Evolutionary conservation across 1,140 invertebrate genomes (phyloP).

Genomic region (Drosophila ananassae): DNA sequence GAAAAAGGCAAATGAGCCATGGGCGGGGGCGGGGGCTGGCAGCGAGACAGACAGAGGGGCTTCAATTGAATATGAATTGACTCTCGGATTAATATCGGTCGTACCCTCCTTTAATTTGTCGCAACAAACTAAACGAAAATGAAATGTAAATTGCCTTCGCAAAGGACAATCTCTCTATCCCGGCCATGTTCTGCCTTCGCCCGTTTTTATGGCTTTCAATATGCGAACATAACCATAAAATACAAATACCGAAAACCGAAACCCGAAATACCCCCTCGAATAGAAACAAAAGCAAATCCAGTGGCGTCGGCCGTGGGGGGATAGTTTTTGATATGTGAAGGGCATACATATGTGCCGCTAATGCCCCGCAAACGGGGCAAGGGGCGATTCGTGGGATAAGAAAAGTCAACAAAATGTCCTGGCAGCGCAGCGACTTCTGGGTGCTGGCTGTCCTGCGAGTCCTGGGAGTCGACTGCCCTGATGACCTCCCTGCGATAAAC

Average conservation of each 20-base stretch:
- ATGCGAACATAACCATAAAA: slow-evolving; percentile 62
- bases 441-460: background rate
- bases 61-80: slow-evolving; percentile 73
- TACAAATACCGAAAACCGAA: slow-evolving; percentile 33
- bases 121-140: slow-evolving; percentile 48
- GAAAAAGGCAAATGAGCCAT: slow-evolving; percentile 62
- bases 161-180: slow-evolving; percentile 16
- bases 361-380: slow-evolving; percentile 19
- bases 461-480: background rate
- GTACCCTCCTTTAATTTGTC: slow-evolving; percentile 32
- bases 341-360: slow-evolving; percentile 31
- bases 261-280: background rate
- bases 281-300: slow-evolving; percentile 4
- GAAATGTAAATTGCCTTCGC: slow-evolving; percentile 61
- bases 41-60: slow-evolving; percentile 34
- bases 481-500: slow-evolving; percentile 19
- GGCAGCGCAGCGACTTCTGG: too few species aligned
- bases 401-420: slow-evolving; percentile 11
- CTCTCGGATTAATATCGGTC: slow-evolving; percentile 56
- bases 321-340: slow-evolving; percentile 11
- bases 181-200: slow-evolving; percentile 10
- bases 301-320: background rate
- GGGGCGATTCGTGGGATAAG: slow-evolving; percentile 7
- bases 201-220: slow-evolving; percentile 46
- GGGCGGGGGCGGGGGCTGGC: slow-evolving; percentile 15